Percentiles rank a stretch among this genome's conserved stretches.
Evolutionary conservation across 2,797 vertebrate species (phyloP).

Genomic region (Stomatorhinus walkeri): DNA sequence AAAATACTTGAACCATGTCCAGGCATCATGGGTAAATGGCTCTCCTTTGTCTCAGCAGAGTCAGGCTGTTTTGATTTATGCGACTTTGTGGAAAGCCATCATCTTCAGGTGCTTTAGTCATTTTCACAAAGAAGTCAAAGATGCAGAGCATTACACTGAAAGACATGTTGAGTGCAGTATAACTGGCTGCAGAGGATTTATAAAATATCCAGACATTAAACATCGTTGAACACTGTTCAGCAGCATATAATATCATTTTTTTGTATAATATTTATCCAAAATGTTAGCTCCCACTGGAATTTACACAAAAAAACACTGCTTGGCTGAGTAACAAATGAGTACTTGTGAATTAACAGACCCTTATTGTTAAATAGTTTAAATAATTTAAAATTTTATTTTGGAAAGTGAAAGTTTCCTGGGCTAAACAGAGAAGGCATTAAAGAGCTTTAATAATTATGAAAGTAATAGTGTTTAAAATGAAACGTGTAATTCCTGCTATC

Average conservation of each 20-base stretch:
- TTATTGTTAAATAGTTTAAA: neutral
- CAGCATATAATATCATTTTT: too few species aligned
- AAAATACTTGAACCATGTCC: slow-evolving; percentile 25
- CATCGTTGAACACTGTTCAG: neutral
- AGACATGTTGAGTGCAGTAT: neutral
- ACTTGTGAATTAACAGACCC: neutral
- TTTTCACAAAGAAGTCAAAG: neutral
- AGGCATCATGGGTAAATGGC: slow-evolving; percentile 16
- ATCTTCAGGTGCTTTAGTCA: neutral
- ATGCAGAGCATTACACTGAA: neutral
- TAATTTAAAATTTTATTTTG: neutral
- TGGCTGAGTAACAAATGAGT: neutral
- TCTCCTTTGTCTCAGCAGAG: slow-evolving; percentile 9
- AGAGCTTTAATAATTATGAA: neutral
- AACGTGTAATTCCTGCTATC: neutral
- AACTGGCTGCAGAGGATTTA: neutral
- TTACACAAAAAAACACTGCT: neutral
- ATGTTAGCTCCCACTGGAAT: neutral
- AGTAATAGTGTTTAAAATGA: neutral
- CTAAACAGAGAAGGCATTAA: neutral
- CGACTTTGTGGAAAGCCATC: neutral
- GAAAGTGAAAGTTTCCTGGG: neutral
- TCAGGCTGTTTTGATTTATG: slow-evolving; percentile 10
- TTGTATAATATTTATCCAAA: neutral
- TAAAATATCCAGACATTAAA: neutral